Percentiles rank a stretch among this genome's conserved stretches.
These are phyloP conservation scores for Selene dorsalis DNA, from an alignment of 2,797 vertebrate genomes.

Conservation along the genomic window DNA sequence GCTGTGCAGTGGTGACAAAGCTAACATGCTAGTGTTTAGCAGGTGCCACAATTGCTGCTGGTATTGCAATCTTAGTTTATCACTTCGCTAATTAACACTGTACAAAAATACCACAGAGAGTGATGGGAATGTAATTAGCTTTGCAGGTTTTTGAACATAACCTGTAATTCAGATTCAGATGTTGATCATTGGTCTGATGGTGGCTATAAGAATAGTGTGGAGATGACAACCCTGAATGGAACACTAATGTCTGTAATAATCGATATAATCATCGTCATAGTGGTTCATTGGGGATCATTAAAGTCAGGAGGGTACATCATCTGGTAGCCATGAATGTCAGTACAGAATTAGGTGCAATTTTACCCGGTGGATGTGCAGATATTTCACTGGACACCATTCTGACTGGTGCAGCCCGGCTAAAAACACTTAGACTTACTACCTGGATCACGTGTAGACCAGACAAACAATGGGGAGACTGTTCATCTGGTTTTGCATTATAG, in stretches of 20 bases:
- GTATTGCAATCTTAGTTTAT: background rate
- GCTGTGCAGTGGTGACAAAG: background rate
- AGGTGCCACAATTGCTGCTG: background rate
- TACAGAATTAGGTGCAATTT: background rate
- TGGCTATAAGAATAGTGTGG: background rate
- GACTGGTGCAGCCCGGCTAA: background rate
- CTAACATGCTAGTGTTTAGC: background rate
- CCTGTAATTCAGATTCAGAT: background rate
- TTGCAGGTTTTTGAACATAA: background rate
- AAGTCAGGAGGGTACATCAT: background rate
- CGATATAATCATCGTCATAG: background rate
- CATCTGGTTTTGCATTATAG: conserved; percentile 8
- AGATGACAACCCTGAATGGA: background rate
- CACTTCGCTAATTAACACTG: background rate
- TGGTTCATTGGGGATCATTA: background rate
- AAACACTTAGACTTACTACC: background rate
- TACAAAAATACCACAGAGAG: background rate
- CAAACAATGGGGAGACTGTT: background rate
- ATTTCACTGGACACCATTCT: background rate
- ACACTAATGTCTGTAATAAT: background rate
- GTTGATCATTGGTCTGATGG: background rate
- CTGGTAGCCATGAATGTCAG: background rate
- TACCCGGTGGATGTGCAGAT: background rate
- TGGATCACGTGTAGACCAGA: background rate
- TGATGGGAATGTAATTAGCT: background rate